Conservation (phyloP, 2,888 invertebrate genomes). For the Aporophyla lueneburgensis region DNA sequence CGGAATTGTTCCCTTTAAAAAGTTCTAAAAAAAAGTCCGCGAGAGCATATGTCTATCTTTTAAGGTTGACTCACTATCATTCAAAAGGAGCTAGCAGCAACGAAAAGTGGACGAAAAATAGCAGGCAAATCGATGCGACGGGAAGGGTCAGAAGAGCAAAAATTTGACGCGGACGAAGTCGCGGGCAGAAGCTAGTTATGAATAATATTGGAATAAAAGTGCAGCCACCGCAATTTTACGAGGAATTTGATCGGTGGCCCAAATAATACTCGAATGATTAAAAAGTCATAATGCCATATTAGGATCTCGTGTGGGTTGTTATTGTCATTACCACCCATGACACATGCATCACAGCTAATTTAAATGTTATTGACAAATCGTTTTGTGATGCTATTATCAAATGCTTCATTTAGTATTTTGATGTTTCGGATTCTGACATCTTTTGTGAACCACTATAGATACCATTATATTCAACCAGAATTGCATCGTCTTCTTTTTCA, state of each 20-base stretch:
- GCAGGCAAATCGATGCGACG: too few relatives aligned
- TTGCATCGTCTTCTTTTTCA: not conserved
- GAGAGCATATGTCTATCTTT: too few relatives aligned
- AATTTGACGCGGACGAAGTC: too few relatives aligned
- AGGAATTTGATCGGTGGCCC: conserved; percentile 24
- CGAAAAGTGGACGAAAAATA: too few relatives aligned
- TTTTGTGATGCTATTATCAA: not conserved
- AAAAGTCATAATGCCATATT: conserved; percentile 4
- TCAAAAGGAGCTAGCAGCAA: too few relatives aligned
- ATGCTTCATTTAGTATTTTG: too few relatives aligned
- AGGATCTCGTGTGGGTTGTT: not conserved
- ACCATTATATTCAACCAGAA: conserved; percentile 10
- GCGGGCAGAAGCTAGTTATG: too few relatives aligned
- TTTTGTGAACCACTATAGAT: not conserved
- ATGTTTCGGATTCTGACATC: not conserved
- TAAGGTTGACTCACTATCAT: too few relatives aligned
- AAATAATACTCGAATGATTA: conserved; percentile 28
- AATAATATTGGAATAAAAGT: conserved; percentile 33
- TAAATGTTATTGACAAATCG: not conserved
- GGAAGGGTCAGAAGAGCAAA: too few relatives aligned
- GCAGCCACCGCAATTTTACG: conserved; percentile 26
- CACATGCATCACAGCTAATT: not conserved
- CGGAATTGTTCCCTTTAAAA: too few relatives aligned
- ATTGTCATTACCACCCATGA: conserved; percentile 11
- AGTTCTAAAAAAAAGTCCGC: too few relatives aligned